These are phyloP conservation scores for Heteronetta atricapilla DNA, from an alignment of 2,113 vertebrate species.

Conservation along the genomic window DNA sequence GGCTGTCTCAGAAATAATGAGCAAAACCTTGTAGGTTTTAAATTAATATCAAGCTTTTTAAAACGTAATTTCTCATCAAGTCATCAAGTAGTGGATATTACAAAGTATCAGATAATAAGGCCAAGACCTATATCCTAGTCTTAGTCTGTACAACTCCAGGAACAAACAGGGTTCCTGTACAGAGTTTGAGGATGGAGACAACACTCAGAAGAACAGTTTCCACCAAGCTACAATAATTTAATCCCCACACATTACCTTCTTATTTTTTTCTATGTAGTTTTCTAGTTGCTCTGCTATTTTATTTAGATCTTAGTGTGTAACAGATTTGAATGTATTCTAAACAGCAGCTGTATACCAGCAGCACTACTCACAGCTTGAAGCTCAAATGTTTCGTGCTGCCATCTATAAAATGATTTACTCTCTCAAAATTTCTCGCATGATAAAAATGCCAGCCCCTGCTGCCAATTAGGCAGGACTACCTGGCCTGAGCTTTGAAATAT, in stretches of 20 bases:
- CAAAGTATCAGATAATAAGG: slow-evolving; percentile 18
- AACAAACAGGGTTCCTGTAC: not conserved
- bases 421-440: not conserved
- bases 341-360: not conserved
- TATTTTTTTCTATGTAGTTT: not conserved
- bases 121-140: slow-evolving; percentile 21
- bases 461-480: not conserved
- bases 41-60: slow-evolving; percentile 42
- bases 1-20: slow-evolving; percentile 23
- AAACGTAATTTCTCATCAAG: slow-evolving; percentile 64
- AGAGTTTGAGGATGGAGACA: not conserved
- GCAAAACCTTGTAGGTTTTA: slow-evolving; percentile 39
- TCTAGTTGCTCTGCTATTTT: not conserved
- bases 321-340: not conserved
- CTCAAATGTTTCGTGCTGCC: not conserved
- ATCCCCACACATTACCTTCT: not conserved
- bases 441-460: not conserved
- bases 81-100: slow-evolving; percentile 43
- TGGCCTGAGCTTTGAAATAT: not conserved
- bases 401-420: not conserved
- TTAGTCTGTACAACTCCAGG: not conserved
- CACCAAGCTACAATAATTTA: not conserved
- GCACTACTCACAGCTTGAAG: not conserved
- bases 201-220: not conserved
- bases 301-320: not conserved